Evolutionary conservation across 1,140 invertebrate genomes (phyloP), one percentile per base, ranked within the genome.

Genomic region (Drosophila rufa): DNA sequence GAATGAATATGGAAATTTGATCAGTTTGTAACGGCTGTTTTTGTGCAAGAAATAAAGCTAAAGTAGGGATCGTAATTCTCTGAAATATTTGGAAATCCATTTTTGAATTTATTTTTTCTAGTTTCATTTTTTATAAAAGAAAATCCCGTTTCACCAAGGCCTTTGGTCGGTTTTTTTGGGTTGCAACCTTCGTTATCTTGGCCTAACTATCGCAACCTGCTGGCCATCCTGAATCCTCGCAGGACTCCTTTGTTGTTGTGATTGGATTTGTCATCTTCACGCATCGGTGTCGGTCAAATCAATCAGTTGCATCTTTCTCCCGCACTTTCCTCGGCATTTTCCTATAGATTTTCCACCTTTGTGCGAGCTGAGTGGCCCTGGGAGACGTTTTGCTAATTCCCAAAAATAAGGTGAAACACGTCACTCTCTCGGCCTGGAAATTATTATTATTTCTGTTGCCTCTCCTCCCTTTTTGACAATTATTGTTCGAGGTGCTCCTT

Each of bases 401-500:
- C 80, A 75, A 73, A 82, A 77, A 74, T 69, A 76, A 83, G 60
- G 60, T 65, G 58, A 74, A 73, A 81, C 62, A 65, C 57, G 57
- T 69, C 56, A 69, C 40, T 58, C 53, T 19, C 17, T 48, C 47
- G 33, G 67, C 57, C 45, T 61, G 66, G 71, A 74, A 57, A 65
- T 45, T 45, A 51, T 75, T 65, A 86, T 75, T 76, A 75, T 58
- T 66, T 46, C 6, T 46, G 48, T 55, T 36, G 12, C 36, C 40
- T 27, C 2, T 17, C n/a, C 15, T 25, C 25, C 15, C 0, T 56
- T 43, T 56, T 82, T 90, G 85, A 90, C 85, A 90, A 91, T 90
- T 90, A 90, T 90, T 90, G 85, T 90, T 90, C 66, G 59, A 76
- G 85, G 79, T 90, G 85, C 85, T 84, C 67, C 74, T 89, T 75